Evolutionary conservation across 1,140 invertebrate genomes (phyloP).

Genomic region (Anastrepha obliqua): DNA sequence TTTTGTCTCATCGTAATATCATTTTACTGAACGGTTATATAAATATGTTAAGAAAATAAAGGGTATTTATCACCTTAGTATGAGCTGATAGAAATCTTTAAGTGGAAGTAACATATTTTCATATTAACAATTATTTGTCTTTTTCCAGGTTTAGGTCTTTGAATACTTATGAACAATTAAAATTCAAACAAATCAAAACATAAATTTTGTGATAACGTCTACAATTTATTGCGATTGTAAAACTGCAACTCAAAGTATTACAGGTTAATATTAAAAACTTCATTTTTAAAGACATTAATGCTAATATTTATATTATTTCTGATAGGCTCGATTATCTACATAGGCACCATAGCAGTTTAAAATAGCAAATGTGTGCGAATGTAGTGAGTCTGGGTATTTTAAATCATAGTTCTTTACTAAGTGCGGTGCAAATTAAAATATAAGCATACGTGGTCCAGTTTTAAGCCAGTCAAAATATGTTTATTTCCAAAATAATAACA

Average conservation of each 20-base stretch:
- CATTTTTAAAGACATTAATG: slow-evolving; percentile 45
- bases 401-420: background rate
- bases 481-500: slow-evolving; percentile 9
- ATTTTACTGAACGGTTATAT: too few relatives aligned
- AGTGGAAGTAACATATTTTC: too few relatives aligned
- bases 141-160: too few relatives aligned
- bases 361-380: slow-evolving; percentile 10
- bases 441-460: background rate
- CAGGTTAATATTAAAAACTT: slow-evolving; percentile 48
- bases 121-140: too few relatives aligned
- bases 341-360: background rate
- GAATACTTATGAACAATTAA: too few relatives aligned
- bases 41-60: too few relatives aligned
- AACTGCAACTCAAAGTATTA: slow-evolving; percentile 45
- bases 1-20: too few relatives aligned
- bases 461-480: background rate
- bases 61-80: too few relatives aligned
- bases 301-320: slow-evolving; percentile 37
- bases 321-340: slow-evolving; percentile 6
- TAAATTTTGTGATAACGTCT: slow-evolving; percentile 30
- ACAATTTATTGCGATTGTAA: slow-evolving; percentile 55
- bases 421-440: background rate
- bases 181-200: background rate
- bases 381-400: slow-evolving; percentile 29
- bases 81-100: too few relatives aligned